phyloP scores from a whole-genome alignment of 1,140 invertebrate genomes.

The Sminthurides bifidus region DNA sequence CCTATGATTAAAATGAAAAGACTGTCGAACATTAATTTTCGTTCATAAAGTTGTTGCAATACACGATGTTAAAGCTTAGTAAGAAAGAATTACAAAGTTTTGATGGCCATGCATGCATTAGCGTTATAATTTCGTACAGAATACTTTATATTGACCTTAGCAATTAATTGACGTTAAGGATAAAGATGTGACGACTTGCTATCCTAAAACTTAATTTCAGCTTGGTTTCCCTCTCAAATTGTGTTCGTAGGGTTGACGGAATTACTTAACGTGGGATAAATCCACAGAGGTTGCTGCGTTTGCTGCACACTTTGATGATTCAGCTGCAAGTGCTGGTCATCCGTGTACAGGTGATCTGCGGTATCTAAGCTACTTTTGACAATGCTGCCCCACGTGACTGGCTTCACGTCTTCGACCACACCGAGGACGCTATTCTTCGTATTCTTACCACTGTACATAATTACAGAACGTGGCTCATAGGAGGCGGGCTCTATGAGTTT shows the following conservation, averaged over 20 bases:
- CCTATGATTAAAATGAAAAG: no score
- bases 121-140: background rate
- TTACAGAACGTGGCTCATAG: background rate
- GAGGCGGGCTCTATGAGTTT: slow-evolving; percentile 17
- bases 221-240: background rate
- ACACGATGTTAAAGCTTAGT: no score
- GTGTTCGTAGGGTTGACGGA: slow-evolving; percentile 2
- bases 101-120: background rate
- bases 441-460: slow-evolving; percentile 9
- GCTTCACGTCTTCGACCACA: background rate
- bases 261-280: slow-evolving; percentile 1
- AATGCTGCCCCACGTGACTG: slow-evolving; percentile 21
- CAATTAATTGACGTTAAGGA: no score
- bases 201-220: no score
- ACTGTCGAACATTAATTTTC: no score
- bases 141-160: no score
- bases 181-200: no score
- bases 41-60: no score
- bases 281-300: slow-evolving; percentile 1
- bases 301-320: slow-evolving; percentile 3
- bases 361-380: slow-evolving; percentile 22
- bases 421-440: no score
- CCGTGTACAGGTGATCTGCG: background rate
- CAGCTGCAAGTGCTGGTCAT: background rate
- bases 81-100: no score